Evolutionary conservation across 2,113 vertebrate genomes (phyloP), one percentile per base, ranked within the genome.

Genomic region (Electrona antarctica): DNA sequence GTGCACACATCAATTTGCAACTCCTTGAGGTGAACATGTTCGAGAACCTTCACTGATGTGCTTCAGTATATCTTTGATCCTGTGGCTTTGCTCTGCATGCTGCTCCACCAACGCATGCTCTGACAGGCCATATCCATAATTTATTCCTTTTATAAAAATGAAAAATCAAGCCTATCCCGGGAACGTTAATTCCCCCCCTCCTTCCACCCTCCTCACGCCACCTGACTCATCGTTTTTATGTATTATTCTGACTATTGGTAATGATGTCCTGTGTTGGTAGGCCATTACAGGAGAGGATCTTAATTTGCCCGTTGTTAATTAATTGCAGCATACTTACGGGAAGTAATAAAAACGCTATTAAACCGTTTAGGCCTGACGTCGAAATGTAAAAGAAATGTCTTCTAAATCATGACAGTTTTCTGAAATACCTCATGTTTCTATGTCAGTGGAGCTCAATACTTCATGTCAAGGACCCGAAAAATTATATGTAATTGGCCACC

Each of bases 271-370:
- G 88, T 81, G 88, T 90, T 86, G 86, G 88, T 88, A 84, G 88
- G 79, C 90, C 85, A 91, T 90, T 92, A 91, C 83, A 87, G 87
- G 75, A 87, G 82, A 85, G 86, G 78, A 85, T 85, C 84, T 91
- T 92, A 88, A 93, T 92, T 92, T 59, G 50, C 87, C 85, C 79
- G 89, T 87, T 88, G 88, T 90, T 91, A 93, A 93, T 93, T 92
- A 93, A 94, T 93, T 88, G 91, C 89, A 80, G 79, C 88, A 81
- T 90, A 90, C 91, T 93, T 92, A 89, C 89, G 77, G 81, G 85
- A 88, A 91, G 90, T 92, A 93, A 94, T 94, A 94, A 94, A 94
- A 94, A 93, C 85, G 91, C 90, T 91, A 94, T 94, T 94, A 21
- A 21, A 1, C 21, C 21, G 21, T 21, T 21, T 1, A 21, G 21